Base-by-base conservation (phyloP, 1,140 invertebrate species). In the Drosophila nikananu region DNA sequence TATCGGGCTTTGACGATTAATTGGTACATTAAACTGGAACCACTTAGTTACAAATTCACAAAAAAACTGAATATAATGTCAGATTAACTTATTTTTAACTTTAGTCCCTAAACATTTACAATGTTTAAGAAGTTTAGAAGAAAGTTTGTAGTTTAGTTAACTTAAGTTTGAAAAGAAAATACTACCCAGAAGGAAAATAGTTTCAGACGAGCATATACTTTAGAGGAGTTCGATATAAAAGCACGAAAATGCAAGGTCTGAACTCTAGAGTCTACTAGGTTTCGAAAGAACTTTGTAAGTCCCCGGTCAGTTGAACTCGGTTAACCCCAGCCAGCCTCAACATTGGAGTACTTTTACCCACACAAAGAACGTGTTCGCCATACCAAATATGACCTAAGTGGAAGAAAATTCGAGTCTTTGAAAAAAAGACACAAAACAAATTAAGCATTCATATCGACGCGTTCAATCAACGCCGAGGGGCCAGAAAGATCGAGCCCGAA, bases 251-350 rank as follows among this genome's bases (percentile, higher is more conserved):
- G 9, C 8, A 49, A 48, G 7, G 4, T 3, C 23, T n/a, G n/a
- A 1, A 27, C 1, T 51, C 25, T 51, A 12, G 13, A 49, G 3
- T 17, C 13, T 35, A 5, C 10, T 4, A 39, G 30, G 2, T 21
- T 35, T 17, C 25, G 1, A 60, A 32, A 15, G 49, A 72, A 19
- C 25, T 13, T 35, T 35, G 44, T 41, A 25, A 46, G 21, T 44
- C 63, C 23, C 35, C 54, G 9, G 4, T 32, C 15, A 12, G 13
- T 44, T 73, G 70, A 73, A 73, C 70, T 72, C 54, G 7, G n/a
- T 58, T 78, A 79, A 86, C 83, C 79, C 65, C 42, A 68, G 74
- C 61, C 77, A 68, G 62, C 64, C 82, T 70, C 72, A 62, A 76
- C 63, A 51, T 72, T 35, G 35, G 25, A 35, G 63, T 58, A 64